These are phyloP conservation scores for Pteropus rufus DNA, from an alignment of 2,797 vertebrate species.

Conservation along the genomic window DNA sequence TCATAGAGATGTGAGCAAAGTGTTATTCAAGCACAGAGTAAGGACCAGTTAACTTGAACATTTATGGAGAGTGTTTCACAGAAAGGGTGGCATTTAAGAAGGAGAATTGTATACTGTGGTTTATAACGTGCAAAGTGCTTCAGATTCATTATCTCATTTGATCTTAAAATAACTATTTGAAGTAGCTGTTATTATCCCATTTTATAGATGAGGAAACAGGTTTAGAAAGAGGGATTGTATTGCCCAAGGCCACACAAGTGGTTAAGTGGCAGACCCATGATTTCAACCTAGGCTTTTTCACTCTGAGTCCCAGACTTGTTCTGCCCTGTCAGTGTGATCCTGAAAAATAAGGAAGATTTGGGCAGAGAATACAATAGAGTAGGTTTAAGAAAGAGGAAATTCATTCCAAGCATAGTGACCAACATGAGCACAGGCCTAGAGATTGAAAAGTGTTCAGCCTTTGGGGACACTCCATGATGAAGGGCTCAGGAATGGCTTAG, in stretches of 20 bases:
- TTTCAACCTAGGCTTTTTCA: not conserved
- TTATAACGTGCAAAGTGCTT: slow-evolving; percentile 38
- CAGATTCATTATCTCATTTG: slow-evolving; percentile 52
- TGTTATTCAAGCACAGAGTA: not conserved
- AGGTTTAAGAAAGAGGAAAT: not conserved
- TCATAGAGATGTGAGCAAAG: not conserved
- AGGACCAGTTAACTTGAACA: not conserved
- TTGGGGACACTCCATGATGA: not conserved
- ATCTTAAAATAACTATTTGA: slow-evolving; percentile 62
- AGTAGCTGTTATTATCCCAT: slow-evolving; percentile 47
- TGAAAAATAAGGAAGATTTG: not conserved
- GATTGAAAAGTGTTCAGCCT: not conserved
- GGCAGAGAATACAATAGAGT: not conserved
- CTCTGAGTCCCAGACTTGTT: not conserved
- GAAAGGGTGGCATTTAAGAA: slow-evolving; percentile 23
- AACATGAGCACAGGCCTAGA: not conserved
- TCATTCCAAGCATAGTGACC: not conserved
- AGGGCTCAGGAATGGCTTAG: not conserved
- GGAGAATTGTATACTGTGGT: slow-evolving; percentile 4
- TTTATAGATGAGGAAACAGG: slow-evolving; percentile 59
- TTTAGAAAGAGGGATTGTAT: slow-evolving; percentile 4
- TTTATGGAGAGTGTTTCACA: slow-evolving; percentile 34
- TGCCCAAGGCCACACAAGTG: slow-evolving; percentile 15
- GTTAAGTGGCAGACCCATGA: not conserved
- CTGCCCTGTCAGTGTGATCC: not conserved